Base-by-base conservation (phyloP, 2,113 vertebrate species). In the Thermophis baileyi region DNA sequence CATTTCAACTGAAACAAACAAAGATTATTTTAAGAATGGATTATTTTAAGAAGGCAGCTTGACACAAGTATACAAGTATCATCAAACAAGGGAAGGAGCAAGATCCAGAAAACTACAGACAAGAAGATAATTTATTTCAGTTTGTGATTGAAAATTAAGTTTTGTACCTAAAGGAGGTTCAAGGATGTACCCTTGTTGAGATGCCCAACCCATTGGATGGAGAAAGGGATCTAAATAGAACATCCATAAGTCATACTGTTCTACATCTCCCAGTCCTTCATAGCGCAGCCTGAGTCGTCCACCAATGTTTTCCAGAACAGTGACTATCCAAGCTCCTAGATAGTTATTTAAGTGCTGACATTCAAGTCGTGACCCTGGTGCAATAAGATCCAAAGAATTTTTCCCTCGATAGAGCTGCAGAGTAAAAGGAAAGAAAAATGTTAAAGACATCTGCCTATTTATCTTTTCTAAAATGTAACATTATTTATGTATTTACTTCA, bases 191-290 rank as follows among this genome's bases (percentile, higher is more conserved):
- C 98, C 97, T 3, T 98, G 98, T 18, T 98, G 98, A 96, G 97
- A 96, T 94, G 99, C 98, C 99, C 99, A 99, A 51, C 99, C 99
- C 8, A 99, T 97, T 69, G 99, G 98, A 97, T 99, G 99, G 93
- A 99, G 98, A 94, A 98, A 98, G 5, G 99, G 99, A 96, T 99
- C 98, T 95, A 99, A 97, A 96, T 99, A 99, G 97, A 99, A 99
- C 9, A 99, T 96, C 99, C 99, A 99, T 12, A 98, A 96, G 10
- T 98, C 98, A 85, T 97, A 97, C 81, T 96, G 97, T 27, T 98
- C 98, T 50, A 97, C 97, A 86, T 97, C 97, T 81, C 98, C 98
- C 4, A 99, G 97, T 92, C 99, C 99, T 27, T 98, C 96, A 0
- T 99, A 99, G 18, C 97, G 95, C 92, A 99, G 91, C 92, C 98